Evolutionary conservation across 2,113 vertebrate genomes (phyloP), one percentile per base, ranked within the genome.

Genomic region (Scomber scombrus): DNA sequence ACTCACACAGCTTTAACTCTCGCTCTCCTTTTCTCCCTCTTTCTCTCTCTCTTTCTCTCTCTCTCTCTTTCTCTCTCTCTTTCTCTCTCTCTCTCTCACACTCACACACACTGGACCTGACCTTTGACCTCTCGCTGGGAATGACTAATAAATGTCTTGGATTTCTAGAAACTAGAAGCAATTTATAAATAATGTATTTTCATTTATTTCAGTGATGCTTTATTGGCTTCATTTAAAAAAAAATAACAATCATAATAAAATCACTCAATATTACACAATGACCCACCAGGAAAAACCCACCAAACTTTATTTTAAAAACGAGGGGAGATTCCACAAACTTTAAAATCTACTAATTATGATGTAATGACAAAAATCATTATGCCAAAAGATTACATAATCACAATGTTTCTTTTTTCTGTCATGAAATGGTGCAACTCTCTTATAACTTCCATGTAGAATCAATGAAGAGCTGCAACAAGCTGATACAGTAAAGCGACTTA

Each of bases 1-100:
- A 93, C 91, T 93, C 92, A 83, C 75, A 77, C 63, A 69, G 64
- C 84, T 75, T n/a, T 12, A 56, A 56, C 54, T 51, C 61, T 19
- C 23, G 54, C 49, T 14, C 46, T 78, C 55, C 19, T n/a, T 68
- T 34, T 70, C 43, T 61, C 31, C 23, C 14, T 18, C 26, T 52
- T 31, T 29, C 46, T 16, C 75, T 1, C 66, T 56, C 68, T 67
- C 55, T 14, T 14, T 3, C 63, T 11, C 68, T 6, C 13, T 51
- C 69, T 45, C 21, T 16, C 73, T 61, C 47, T 3, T 40, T 62
- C 18, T 26, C 58, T 10, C 31, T 43, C 18, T 23, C 62, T 12
- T n/a, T n/a, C n/a, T 3, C 49, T 62, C 18, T 26, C 58, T 10
- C 31, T 43, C 18, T 23, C 62, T 12, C 72, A 60, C 57, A 29